Evolutionary conservation across 2,888 invertebrate species (phyloP).

Genomic region (Nemotelus pantherinus): DNA sequence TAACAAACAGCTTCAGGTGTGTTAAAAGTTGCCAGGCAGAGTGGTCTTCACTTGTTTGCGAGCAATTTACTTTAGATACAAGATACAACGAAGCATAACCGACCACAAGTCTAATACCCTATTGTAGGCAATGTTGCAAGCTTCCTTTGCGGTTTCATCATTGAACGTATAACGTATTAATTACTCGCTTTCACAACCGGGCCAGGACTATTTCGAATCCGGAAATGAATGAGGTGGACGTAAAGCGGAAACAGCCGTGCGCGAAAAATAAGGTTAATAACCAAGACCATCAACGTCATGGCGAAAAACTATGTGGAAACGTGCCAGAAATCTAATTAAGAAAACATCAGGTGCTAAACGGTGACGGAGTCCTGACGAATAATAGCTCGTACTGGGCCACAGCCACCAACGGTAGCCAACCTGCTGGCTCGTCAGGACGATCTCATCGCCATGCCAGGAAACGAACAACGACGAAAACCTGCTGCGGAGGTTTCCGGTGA

Average conservation of each 20-base stretch:
- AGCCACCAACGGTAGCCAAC: too few relatives aligned
- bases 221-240: neutral
- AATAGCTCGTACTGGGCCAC: neutral
- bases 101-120: too few relatives aligned
- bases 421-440: constrained; percentile 5
- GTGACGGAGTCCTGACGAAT: neutral
- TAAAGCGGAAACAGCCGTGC: neutral
- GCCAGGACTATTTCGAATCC: neutral
- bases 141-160: neutral
- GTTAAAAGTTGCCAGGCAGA: too few relatives aligned
- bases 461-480: too few relatives aligned
- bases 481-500: neutral
- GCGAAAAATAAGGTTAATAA: neutral
- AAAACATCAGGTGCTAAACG: constrained; percentile 26
- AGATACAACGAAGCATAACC: too few relatives aligned
- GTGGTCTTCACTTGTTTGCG: too few relatives aligned
- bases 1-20: too few relatives aligned
- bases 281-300: neutral
- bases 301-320: neutral
- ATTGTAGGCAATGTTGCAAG: too few relatives aligned
- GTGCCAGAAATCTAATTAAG: constrained; percentile 27
- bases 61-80: too few relatives aligned
- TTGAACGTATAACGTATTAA: neutral
- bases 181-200: neutral
- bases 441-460: too few relatives aligned